phyloP scores from a whole-genome alignment of 2,113 vertebrate species.

The Tyrannus savana region DNA sequence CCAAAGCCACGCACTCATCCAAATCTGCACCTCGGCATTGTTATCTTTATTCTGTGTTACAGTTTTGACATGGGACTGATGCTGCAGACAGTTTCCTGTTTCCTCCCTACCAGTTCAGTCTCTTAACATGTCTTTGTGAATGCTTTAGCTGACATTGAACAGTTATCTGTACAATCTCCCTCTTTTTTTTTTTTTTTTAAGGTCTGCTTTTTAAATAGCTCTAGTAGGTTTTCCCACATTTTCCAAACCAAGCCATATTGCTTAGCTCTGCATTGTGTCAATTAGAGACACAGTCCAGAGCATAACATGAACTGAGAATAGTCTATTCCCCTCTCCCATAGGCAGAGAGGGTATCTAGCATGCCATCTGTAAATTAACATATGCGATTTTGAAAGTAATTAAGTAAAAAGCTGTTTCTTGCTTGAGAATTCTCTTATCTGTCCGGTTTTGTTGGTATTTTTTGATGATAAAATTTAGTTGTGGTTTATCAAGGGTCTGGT shows the following conservation, averaged over 20 bases:
- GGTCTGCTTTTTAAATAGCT: not conserved
- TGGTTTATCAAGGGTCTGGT: not conserved
- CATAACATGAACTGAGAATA: not conserved
- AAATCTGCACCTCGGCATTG: not conserved
- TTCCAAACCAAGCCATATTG: not conserved
- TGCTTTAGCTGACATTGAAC: not conserved
- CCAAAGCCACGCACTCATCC: not conserved
- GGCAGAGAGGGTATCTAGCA: not conserved
- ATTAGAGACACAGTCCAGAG: not conserved
- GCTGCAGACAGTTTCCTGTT: not conserved
- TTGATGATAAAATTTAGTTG: not conserved
- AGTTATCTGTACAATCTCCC: not conserved
- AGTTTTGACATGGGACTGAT: not conserved
- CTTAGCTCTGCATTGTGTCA: not conserved
- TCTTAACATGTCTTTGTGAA: not conserved
- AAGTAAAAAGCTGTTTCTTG: not conserved
- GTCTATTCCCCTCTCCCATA: not conserved
- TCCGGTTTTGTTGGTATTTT: not conserved
- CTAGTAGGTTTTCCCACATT: not conserved
- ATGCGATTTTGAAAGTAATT: not conserved
- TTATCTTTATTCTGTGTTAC: not conserved
- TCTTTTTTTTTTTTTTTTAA: not conserved
- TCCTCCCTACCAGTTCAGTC: not conserved
- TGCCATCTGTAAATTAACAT: not conserved
- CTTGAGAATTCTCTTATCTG: not conserved